A percentile compares a stretch with the other conserved stretches of the same genome.
These are phyloP conservation scores for Ptyas mucosa DNA, from an alignment of 2,113 vertebrate genomes.

Conservation along the genomic window DNA sequence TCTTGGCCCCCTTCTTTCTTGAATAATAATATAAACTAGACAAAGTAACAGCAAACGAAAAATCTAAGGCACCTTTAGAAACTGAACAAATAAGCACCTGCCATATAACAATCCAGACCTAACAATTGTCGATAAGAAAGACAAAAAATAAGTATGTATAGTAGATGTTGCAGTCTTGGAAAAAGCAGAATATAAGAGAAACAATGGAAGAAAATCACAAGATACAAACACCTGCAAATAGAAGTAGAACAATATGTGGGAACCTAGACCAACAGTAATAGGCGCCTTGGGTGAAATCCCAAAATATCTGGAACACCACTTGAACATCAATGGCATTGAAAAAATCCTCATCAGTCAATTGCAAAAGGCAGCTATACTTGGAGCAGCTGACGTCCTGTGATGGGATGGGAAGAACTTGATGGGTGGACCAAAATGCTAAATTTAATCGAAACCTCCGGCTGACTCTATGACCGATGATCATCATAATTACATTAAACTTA, in stretches of 20 bases:
- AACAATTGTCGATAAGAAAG: neutral
- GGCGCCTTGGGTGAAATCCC: neutral
- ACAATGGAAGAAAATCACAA: neutral
- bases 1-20: neutral
- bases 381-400: neutral
- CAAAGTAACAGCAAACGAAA: neutral
- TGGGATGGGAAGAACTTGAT: neutral
- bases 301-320: neutral
- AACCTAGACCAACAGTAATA: neutral
- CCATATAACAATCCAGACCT: neutral
- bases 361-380: neutral
- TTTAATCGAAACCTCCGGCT: neutral
- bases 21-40: neutral
- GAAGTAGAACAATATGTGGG: neutral
- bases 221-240: neutral
- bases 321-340: neutral
- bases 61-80: neutral
- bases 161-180: neutral
- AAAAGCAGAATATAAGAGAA: neutral
- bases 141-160: neutral
- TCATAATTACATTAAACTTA: neutral
- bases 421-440: neutral
- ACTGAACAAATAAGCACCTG: neutral
- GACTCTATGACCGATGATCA: neutral
- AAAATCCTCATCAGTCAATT: neutral